Evolutionary conservation across 2,113 vertebrate genomes (phyloP), one percentile per base, ranked within the genome.

Genomic region (Takifugu flavidus): DNA sequence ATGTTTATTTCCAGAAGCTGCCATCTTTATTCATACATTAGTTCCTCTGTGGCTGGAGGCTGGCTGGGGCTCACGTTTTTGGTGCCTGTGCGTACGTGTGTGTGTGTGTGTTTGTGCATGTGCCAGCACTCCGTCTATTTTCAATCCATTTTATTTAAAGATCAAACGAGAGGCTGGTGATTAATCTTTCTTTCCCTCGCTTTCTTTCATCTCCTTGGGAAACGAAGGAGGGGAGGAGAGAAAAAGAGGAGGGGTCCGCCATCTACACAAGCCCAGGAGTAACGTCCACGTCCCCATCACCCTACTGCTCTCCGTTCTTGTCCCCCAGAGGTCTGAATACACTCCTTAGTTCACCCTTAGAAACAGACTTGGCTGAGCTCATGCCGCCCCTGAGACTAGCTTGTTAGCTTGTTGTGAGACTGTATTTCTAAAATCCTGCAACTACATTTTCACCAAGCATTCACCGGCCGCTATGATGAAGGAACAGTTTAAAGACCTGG

Each of bases 81-180:
- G 31, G 49, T 6, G 64, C 59, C 54, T 74, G n/a, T 73, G 60
- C 68, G 50, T 47, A 20, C 46, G 71, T 66, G 53, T 55, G 56
- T 60, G 52, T 46, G 25, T 59, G 58, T 50, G 47, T 57, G 53
- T 59, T 50, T 53, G 45, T 66, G 52, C 51, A n/a, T 63, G 20
- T 67, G 65, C 63, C 44, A 62, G 57, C 65, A 53, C n/a, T 62
- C 74, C 59, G 67, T 82, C 66, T 86, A 85, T 87, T 85, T 87
- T 77, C 79, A 82, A 86, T 90, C 84, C 81, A 83, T 88, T 89
- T 91, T 89, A 88, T 89, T 90, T 87, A 90, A 89, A 91, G 89
- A 91, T 91, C 89, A 91, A 90, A 90, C 76, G 79, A 65, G 77
- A 80, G 74, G 80, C 82, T 82, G 80, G 83, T 88, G 89, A 92